Evolutionary conservation across 2,888 invertebrate genomes (phyloP).

Genomic region (Athalia rosae): DNA sequence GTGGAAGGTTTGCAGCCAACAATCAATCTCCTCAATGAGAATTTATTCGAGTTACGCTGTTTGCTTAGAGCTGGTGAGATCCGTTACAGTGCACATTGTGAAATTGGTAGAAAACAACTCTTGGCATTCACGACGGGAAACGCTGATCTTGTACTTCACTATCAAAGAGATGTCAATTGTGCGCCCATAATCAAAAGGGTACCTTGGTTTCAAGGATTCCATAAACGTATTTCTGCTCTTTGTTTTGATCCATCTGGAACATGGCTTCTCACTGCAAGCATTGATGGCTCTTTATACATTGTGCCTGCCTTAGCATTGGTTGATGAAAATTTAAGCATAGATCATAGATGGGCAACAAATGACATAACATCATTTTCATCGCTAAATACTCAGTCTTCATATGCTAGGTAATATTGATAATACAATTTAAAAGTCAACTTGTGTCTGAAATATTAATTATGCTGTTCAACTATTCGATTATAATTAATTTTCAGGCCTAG

Average conservation of each 20-base stretch:
- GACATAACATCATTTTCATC: conserved; percentile 76
- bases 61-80: conserved; percentile 66
- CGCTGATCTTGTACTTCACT: conserved; percentile 67
- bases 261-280: conserved; percentile 79
- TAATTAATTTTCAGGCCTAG: conserved; percentile 60
- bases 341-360: conserved; percentile 77
- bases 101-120: conserved; percentile 63
- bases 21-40: conserved; percentile 58
- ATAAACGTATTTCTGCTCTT: conserved; percentile 72
- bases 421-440: not conserved
- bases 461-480: not conserved
- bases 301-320: conserved; percentile 78
- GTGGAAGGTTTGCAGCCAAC: conserved; percentile 48
- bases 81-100: conserved; percentile 63
- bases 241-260: conserved; percentile 90
- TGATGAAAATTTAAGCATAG: conserved; percentile 75
- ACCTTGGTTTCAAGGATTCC: conserved; percentile 68
- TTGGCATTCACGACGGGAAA: conserved; percentile 66
- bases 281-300: conserved; percentile 79
- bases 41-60: conserved; percentile 68
- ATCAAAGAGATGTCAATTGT: conserved; percentile 59
- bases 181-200: conserved; percentile 65
- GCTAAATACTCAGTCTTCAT: conserved; percentile 65
- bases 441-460: conserved; percentile 21
- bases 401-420: conserved; percentile 61